Conservation (phyloP, 2,888 invertebrate genomes). For the Anodontia alba region DNA sequence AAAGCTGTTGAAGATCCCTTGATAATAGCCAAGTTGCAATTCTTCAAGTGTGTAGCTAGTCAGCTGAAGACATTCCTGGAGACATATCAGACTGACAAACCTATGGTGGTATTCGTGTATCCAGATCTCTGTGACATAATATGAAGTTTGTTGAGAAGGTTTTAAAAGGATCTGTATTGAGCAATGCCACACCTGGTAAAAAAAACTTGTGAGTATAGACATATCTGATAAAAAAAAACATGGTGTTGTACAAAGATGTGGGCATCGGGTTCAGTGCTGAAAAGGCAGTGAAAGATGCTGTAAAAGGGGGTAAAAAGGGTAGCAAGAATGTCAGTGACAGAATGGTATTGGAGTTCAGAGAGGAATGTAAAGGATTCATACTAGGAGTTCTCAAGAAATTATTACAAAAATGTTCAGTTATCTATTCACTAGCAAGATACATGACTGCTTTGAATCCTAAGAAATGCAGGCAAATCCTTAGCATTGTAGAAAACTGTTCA, state of each 20-base stretch:
- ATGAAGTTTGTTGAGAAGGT: slow-evolving; percentile 37
- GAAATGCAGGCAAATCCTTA: slow-evolving; percentile 29
- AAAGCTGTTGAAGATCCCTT: slow-evolving; percentile 38
- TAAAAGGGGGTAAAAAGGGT: slow-evolving; percentile 15
- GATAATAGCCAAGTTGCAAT: slow-evolving; percentile 44
- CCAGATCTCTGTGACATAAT: slow-evolving; percentile 34
- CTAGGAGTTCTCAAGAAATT: slow-evolving; percentile 31
- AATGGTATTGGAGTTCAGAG: slow-evolving; percentile 43
- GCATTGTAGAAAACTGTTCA: slow-evolving; percentile 35
- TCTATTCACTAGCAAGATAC: slow-evolving; percentile 46
- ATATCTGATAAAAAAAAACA: neutral
- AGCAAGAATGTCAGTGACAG: slow-evolving; percentile 14
- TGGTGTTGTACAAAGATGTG: slow-evolving; percentile 30
- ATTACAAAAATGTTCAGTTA: slow-evolving; percentile 37
- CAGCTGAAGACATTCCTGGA: slow-evolving; percentile 44
- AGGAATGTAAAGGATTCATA: slow-evolving; percentile 34
- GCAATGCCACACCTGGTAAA: neutral
- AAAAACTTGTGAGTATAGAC: slow-evolving; percentile 3
- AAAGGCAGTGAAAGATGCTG: slow-evolving; percentile 39
- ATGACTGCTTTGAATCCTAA: slow-evolving; percentile 40
- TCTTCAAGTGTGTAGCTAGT: slow-evolving; percentile 43
- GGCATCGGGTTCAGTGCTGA: slow-evolving; percentile 48
- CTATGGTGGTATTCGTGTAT: slow-evolving; percentile 47
- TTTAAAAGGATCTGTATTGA: slow-evolving; percentile 34
- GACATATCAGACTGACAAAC: slow-evolving; percentile 47